phyloP scores from a whole-genome alignment of 2,797 vertebrate genomes.

The Synaphobranchus kaupii region DNA sequence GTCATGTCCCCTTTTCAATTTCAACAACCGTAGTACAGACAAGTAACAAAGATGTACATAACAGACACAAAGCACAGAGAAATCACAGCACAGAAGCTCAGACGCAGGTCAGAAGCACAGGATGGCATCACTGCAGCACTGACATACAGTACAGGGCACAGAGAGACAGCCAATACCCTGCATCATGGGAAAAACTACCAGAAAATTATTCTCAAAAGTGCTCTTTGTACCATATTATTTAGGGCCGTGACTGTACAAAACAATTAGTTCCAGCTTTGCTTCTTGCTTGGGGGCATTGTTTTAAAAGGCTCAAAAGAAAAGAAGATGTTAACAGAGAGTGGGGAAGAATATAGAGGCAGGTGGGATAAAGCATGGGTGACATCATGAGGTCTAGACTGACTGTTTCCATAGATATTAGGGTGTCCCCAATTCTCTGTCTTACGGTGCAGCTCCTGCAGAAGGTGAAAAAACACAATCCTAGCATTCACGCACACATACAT shows the following conservation, averaged over 20 bases:
- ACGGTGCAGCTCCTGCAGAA: conserved; percentile 25
- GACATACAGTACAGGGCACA: conserved; percentile 30
- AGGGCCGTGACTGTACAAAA: conserved; percentile 63
- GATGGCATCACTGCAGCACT: neutral
- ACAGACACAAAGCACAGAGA: neutral
- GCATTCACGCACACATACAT: conserved; percentile 23
- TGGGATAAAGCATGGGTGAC: neutral
- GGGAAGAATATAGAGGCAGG: conserved; percentile 38
- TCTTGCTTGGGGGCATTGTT: conserved; percentile 64
- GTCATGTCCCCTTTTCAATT: neutral
- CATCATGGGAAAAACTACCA: conserved; percentile 63
- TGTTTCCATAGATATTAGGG: neutral
- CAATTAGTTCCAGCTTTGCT: conserved; percentile 74
- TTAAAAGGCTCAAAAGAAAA: conserved; percentile 60
- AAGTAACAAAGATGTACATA: neutral
- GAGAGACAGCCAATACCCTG: conserved; percentile 62
- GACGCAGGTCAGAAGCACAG: neutral
- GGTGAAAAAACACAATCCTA: conserved; percentile 46
- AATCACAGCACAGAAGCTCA: neutral
- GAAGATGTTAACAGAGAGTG: conserved; percentile 44
- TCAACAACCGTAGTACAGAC: neutral
- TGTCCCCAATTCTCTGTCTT: neutral
- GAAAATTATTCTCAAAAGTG: conserved; percentile 56
- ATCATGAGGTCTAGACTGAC: neutral
- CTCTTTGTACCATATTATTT: conserved; percentile 56